These are phyloP conservation scores for Nycticorax nycticorax DNA, from an alignment of 2,113 vertebrate species.

Conservation along the genomic window DNA sequence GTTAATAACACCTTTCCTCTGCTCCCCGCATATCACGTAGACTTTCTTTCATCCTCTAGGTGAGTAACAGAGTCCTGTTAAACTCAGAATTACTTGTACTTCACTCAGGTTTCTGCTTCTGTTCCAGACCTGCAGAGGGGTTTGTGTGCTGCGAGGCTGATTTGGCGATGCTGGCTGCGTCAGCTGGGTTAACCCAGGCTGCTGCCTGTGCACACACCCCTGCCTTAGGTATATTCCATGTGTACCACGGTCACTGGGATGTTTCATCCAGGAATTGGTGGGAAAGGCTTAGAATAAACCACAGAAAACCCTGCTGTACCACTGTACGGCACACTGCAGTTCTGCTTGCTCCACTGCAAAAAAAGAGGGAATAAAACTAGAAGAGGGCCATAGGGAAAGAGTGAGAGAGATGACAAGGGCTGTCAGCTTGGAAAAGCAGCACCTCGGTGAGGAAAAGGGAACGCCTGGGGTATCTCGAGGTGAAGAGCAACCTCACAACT, in stretches of 20 bases:
- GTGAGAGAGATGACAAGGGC: neutral
- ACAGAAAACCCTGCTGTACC: neutral
- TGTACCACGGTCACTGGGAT: neutral
- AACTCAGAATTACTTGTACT: neutral
- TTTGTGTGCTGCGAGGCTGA: neutral
- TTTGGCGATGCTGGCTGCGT: neutral
- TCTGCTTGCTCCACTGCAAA: neutral
- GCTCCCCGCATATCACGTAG: neutral
- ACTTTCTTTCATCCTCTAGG: neutral
- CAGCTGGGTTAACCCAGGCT: neutral
- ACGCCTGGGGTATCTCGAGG: neutral
- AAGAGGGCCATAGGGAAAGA: neutral
- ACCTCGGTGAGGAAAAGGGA: neutral
- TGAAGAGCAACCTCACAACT: neutral
- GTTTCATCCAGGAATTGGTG: neutral
- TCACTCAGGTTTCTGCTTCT: neutral
- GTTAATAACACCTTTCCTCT: neutral
- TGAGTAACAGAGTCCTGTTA: neutral
- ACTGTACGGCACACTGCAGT: neutral
- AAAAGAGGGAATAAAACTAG: neutral
- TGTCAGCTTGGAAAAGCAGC: neutral
- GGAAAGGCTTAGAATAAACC: neutral
- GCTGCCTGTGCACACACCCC: neutral
- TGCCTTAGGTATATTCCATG: neutral
- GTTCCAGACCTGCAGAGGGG: neutral